phyloP scores from a whole-genome alignment of 2,888 invertebrate genomes.

The Halictus ligatus region DNA sequence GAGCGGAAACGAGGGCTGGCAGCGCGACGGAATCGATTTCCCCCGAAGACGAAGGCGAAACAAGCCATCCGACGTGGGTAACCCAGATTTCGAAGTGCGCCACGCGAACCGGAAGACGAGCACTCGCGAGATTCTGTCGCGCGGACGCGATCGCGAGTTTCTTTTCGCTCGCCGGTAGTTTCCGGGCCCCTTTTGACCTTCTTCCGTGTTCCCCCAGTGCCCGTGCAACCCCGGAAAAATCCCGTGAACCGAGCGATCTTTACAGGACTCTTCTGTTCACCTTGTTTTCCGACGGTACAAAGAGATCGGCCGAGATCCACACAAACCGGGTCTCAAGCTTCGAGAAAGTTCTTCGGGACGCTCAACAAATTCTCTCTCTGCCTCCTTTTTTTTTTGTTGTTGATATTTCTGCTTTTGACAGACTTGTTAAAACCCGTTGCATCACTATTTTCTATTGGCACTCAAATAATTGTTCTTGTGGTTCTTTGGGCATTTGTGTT shows the following conservation, averaged over 20 bases:
- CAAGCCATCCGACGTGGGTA: conserved; percentile 53
- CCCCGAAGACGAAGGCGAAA: conserved; percentile 33
- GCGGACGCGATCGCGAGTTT: conserved; percentile 49
- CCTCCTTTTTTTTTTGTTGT: not conserved
- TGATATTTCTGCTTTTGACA: not conserved
- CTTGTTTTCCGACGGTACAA: not conserved
- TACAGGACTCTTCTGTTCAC: conserved; percentile 10
- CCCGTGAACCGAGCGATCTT: conserved; percentile 2
- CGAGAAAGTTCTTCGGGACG: too few relatives aligned
- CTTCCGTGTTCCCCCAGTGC: not conserved
- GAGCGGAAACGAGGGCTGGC: not conserved
- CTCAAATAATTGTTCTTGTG: too few relatives aligned
- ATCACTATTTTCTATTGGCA: too few relatives aligned
- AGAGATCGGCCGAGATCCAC: not conserved
- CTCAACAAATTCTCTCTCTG: not conserved
- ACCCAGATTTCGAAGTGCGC: conserved; percentile 63
- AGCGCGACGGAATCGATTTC: conserved; percentile 41
- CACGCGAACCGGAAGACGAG: conserved; percentile 66
- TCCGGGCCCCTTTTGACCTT: conserved; percentile 49
- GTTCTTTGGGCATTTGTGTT: too few relatives aligned
- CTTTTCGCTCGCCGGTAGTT: conserved; percentile 34
- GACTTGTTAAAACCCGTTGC: too few relatives aligned
- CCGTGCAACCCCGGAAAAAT: not conserved
- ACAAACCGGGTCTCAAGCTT: too few relatives aligned
- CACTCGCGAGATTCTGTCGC: conserved; percentile 63